Evolutionary conservation across 1,140 invertebrate species (phyloP), one percentile per base, ranked within the genome.

Genomic region (Teleopsis dalmanni): DNA sequence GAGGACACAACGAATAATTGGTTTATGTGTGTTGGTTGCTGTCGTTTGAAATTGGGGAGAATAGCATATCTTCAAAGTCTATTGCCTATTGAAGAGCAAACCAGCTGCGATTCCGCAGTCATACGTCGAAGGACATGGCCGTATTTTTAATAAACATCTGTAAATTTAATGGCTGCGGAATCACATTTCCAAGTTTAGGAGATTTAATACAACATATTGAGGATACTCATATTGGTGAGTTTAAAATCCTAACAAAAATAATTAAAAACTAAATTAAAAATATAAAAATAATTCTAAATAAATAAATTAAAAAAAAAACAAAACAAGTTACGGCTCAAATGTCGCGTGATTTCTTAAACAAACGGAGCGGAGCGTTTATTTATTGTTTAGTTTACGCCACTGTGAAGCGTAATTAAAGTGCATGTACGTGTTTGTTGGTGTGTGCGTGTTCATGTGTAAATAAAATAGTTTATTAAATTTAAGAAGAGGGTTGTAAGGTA

Each of bases 121-220:
- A 57, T 61, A 29, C 44, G 42, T 26, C 33, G 44, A 43, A 40
- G 47, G 48, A 49, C 43, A 89, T 89, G 87, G 86, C 87, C 72
- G 85, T 88, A 74, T 88, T 89, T 78, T 79, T 88, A 75, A 75
- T 87, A 70, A 89, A 90, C 77, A 81, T 83, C 73, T 89, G 86
- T 78, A 88, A 87, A 81, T 90, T 85, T 74, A 83, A 84, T 77
- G 81, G 82, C 72, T 90, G 87, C 78, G 84, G 83, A 60, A 78
- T 87, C 58, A 86, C 78, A 57, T 90, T 87, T 81, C 78, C 83
- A 65, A 84, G 77, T 74, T 76, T 89, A 69, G 74, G 76, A 55
- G 84, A 87, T 71, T 74, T 89, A 66, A 88, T 90, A 67, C 81
- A 84, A 67, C 87, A 90, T 73, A 88, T 90, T 60, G 87, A 89